These are phyloP conservation scores for Clarias gariepinus DNA, from an alignment of 2,113 vertebrate species.

Conservation along the genomic window DNA sequence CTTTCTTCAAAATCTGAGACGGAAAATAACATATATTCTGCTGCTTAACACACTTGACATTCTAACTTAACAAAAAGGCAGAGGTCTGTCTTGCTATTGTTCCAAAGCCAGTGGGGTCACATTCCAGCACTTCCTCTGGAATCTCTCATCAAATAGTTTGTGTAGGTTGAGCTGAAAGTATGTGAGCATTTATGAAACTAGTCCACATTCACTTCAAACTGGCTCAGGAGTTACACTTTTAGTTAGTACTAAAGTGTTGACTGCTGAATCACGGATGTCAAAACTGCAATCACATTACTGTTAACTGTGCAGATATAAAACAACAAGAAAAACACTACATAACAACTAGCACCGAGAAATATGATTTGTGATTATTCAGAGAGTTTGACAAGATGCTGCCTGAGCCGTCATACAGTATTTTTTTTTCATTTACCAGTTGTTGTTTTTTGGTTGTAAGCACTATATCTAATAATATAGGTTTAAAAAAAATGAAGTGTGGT, in stretches of 20 bases:
- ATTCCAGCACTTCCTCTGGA: conserved; percentile 63
- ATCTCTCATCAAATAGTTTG: conserved; percentile 33
- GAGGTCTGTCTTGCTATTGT: conserved; percentile 37
- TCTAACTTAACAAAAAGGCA: not conserved
- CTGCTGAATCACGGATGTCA: not conserved
- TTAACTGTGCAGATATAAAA: not conserved
- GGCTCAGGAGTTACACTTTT: not conserved
- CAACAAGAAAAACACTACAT: not conserved
- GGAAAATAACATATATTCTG: not conserved
- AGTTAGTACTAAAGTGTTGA: not conserved
- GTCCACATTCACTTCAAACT: conserved; percentile 14
- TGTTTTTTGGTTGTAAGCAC: not conserved
- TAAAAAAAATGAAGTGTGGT: not conserved
- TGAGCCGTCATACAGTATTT: accelerated
- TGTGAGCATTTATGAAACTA: conserved; percentile 3
- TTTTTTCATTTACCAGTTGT: not conserved
- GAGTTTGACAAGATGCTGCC: not conserved
- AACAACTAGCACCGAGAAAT: not conserved
- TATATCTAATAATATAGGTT: not conserved
- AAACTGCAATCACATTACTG: not conserved
- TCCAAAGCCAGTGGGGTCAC: conserved; percentile 63
- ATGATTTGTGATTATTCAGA: not conserved
- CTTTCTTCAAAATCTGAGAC: not conserved
- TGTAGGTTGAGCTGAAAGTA: conserved; percentile 32
- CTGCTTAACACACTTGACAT: not conserved